Base-by-base conservation (phyloP, 1,140 invertebrate species). In the Neodiprion fabricii region DNA sequence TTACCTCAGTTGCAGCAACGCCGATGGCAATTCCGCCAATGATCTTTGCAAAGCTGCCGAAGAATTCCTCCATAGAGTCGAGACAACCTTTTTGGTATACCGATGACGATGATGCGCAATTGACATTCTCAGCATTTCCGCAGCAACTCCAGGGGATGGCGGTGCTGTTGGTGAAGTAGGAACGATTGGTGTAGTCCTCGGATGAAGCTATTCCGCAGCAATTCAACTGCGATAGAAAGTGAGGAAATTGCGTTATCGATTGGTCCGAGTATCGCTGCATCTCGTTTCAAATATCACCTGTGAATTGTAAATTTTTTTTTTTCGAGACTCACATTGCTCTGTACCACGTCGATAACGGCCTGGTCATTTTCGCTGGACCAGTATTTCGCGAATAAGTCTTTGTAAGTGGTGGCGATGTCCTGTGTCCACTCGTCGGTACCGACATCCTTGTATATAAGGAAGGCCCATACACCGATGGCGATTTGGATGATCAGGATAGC, bases 1-100 rank as follows among this genome's bases (percentile, higher is more conserved):
- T 85, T 83, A 94, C 93, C 89, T 94, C 93, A 79, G 92, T 86
- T 78, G 86, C 92, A 69, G 92, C 93, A 76, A 95, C 89, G 72
- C 91, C 92, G 72, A 95, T 90, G 14, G 91, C 92, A 49, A 93
- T 82, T 14, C 90, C 90, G 79, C 91, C 93, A 67, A 94, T 87
- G 48, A 91, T 82, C 75, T 91, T 89, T 72, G 90, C 90, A 80
- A 88, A 85, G 21, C 83, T 83, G 77, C 89, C 83, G 77, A 92
- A 84, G 17, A 90, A 75, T 0, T 88, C 79, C 12, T 81, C 81
- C 1, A 93, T 73, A 9, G 75, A 76, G 0, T 61, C 0, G 5
- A 79, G 79, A 82, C 91, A 93, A 71, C 91, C 91, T 0, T 40
- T 74, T 8, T 72, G 14, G 75, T 88, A 87, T 7, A 72, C 21